Evolutionary conservation across 1,140 invertebrate genomes (phyloP), one percentile per base, ranked within the genome.

Genomic region (Drosophila fuyamai): DNA sequence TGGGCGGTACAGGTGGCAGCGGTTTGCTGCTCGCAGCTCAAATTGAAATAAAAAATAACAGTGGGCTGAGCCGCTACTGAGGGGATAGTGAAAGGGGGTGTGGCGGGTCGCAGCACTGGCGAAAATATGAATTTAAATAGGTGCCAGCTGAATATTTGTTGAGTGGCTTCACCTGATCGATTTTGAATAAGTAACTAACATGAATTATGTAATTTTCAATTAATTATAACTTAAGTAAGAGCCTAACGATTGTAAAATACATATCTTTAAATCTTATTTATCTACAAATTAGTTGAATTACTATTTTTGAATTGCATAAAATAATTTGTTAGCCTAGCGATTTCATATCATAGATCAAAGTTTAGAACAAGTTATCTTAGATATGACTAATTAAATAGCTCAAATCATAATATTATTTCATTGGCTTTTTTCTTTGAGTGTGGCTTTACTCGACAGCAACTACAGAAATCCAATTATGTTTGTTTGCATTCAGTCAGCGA

Each of bases 401-500:
- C 7, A 32, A 32, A 7, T 32, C 29, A 32, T 32, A 32, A 8
- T 7, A 7, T 32, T 32, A 32, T 32, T 0, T 32, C 7, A 4
- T 9, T n/a, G 29, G 6, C 5, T 32, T 53, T 68, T 66, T 10
- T 68, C 5, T 23, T 23, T 4, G n/a, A 68, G 61, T 68, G 65
- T 44, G 9, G 57, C 76, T 41, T 55, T 58, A 57, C 54, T 68
- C 50, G 35, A 41, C 66, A 79, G 55, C 75, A 88, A 88, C 84
- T 82, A 83, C 79, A 89, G 84, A 89, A 89, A 89, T 89, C 84
- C 84, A 89, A 89, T 89, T 89, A 89, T 89, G 85, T 90, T 89
- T 89, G 84, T 89, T 89, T 89, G 84, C 84, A 89, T 90, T 90
- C 85, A 84, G 84, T 89, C 84, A 89, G 84, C 84, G 83, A 90